Conservation (phyloP, 2,888 invertebrate species). For the Pyrgus malvae region DNA sequence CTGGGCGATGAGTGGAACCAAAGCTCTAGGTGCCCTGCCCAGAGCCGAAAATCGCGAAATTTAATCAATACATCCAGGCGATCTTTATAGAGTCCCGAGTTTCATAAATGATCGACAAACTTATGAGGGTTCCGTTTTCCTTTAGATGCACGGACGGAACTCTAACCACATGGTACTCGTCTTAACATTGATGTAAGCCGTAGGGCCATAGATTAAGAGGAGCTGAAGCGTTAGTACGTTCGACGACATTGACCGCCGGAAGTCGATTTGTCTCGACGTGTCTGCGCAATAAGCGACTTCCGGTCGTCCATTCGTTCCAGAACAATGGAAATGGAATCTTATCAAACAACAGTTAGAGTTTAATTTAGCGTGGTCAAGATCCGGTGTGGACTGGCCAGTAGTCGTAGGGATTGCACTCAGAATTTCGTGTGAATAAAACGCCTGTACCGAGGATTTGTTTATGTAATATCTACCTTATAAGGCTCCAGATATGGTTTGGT, state of each 20-base stretch:
- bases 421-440: conserved; percentile 25
- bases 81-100: too few species aligned
- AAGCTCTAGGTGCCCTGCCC: too few species aligned
- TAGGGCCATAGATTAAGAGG: background rate
- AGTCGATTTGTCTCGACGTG: conserved; percentile 58
- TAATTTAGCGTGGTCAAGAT: background rate
- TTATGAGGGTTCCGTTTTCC: too few species aligned
- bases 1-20: too few species aligned
- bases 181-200: too few species aligned
- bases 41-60: too few species aligned
- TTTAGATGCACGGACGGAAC: too few species aligned
- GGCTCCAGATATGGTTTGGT: background rate
- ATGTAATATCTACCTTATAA: background rate
- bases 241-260: conserved; percentile 68
- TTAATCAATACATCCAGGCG: too few species aligned
- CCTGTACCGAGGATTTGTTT: background rate
- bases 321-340: background rate
- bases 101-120: too few species aligned
- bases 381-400: background rate
- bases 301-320: conserved; percentile 39
- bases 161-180: too few species aligned
- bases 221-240: conserved; percentile 22
- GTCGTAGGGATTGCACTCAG: conserved; percentile 20
- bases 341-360: background rate
- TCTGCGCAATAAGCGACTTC: conserved; percentile 64